phyloP scores from a whole-genome alignment of 2,888 invertebrate genomes.

The Cartodere bifasciata region DNA sequence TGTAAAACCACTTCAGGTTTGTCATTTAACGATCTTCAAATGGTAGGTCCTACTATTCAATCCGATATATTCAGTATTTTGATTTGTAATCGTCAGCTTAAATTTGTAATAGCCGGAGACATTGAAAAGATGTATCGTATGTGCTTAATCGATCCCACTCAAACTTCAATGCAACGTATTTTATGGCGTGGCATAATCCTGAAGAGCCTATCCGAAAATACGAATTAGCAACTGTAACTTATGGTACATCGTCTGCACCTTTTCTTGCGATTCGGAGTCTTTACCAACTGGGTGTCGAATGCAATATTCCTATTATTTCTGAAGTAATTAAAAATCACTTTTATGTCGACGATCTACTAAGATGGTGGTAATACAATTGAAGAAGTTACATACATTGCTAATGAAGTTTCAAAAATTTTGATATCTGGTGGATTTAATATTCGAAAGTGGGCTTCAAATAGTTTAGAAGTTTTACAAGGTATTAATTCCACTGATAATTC shows the following conservation, averaged over 20 bases:
- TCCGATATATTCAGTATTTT: slow-evolving; percentile 11
- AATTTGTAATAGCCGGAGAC: slow-evolving; percentile 4
- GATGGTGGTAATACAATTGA: slow-evolving; percentile 11
- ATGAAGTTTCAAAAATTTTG: slow-evolving; percentile 9
- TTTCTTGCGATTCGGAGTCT: slow-evolving; percentile 6
- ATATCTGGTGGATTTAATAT: slow-evolving; percentile 10
- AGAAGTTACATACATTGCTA: slow-evolving; percentile 5
- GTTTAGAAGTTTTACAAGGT: slow-evolving; percentile 1
- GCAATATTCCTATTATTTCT: too few relatives aligned
- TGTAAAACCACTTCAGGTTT: slow-evolving; percentile 5
- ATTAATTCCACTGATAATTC: background rate
- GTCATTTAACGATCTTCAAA: slow-evolving; percentile 16
- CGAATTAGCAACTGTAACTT: slow-evolving; percentile 8
- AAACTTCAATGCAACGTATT: slow-evolving; percentile 1
- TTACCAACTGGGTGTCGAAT: slow-evolving; percentile 3
- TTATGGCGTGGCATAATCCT: slow-evolving; percentile 5
- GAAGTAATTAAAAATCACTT: too few relatives aligned
- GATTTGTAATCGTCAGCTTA: background rate
- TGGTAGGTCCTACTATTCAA: slow-evolving; percentile 17
- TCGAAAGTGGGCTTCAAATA: slow-evolving; percentile 15
- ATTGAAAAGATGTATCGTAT: slow-evolving; percentile 8
- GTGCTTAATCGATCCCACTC: slow-evolving; percentile 4
- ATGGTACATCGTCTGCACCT: slow-evolving; percentile 6
- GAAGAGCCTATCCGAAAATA: slow-evolving; percentile 4
- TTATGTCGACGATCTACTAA: slow-evolving; percentile 13